These are phyloP conservation scores for Myiagra hebetior DNA, from an alignment of 2,113 vertebrate species.

Conservation along the genomic window DNA sequence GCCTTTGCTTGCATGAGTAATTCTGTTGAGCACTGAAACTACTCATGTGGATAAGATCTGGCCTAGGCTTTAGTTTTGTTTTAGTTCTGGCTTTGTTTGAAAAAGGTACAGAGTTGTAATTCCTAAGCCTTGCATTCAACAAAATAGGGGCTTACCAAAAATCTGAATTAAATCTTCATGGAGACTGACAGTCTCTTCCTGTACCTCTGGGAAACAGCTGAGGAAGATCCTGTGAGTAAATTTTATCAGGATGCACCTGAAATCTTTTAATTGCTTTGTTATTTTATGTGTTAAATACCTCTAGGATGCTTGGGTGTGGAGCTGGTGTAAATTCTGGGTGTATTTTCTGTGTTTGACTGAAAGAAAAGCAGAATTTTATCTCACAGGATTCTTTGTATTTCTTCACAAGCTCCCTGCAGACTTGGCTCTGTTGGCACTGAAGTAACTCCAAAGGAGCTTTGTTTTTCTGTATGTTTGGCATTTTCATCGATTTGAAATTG, in stretches of 20 bases:
- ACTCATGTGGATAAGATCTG: constrained; percentile 43
- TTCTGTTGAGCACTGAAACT: neutral
- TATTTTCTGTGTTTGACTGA: neutral
- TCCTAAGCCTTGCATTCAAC: neutral
- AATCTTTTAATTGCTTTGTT: neutral
- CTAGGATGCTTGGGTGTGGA: neutral
- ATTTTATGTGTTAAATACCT: accelerated
- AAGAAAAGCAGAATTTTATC: neutral
- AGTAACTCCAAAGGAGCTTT: neutral
- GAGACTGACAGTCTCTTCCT: constrained; percentile 13
- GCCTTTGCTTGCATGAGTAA: constrained; percentile 16
- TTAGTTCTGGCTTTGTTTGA: constrained; percentile 53
- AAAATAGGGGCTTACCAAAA: constrained; percentile 22
- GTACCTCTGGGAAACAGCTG: neutral
- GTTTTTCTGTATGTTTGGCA: neutral
- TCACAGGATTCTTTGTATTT: neutral
- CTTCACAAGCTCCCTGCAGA: neutral
- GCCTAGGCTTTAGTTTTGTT: constrained; percentile 33
- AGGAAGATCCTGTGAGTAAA: neutral
- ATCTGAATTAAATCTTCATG: neutral
- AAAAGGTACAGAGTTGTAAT: constrained; percentile 14
- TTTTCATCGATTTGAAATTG: neutral
- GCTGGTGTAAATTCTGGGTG: neutral
- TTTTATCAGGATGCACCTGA: neutral
- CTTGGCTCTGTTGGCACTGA: neutral